phyloP scores from a whole-genome alignment of 30 jellyfish, hydroid and myxozoan genomes.

The Catostylus mosaicus region DNA sequence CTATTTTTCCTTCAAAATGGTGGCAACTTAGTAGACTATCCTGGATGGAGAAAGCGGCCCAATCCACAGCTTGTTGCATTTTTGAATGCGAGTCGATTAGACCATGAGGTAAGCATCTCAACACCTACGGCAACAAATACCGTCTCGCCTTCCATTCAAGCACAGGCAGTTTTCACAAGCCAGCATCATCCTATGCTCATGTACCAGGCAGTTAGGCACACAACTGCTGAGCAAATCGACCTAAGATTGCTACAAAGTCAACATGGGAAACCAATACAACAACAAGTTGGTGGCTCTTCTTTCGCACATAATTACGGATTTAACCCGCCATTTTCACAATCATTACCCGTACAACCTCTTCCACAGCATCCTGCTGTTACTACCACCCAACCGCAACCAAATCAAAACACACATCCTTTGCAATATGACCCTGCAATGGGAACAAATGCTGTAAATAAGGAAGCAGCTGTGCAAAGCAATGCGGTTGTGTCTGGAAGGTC shows the following conservation, averaged over 20 bases:
- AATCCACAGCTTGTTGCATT: conserved; percentile 87
- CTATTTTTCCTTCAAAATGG: conserved; percentile 96
- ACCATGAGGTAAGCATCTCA: conserved; percentile 79
- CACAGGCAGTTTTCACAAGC: conserved; percentile 70
- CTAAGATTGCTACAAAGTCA: conserved; percentile 14
- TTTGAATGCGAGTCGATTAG: conserved; percentile 81
- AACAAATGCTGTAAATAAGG: conserved; percentile 15
- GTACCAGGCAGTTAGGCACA: conserved; percentile 27
- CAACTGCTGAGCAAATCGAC: conserved; percentile 31
- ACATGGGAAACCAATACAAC: conserved; percentile 39
- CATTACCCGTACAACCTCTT: conserved; percentile 1
- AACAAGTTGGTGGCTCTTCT: conserved; percentile 1
- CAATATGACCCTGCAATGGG: conserved; percentile 4
- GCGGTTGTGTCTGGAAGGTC: conserved; percentile 5
- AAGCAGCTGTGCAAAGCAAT: background rate
- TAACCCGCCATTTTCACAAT: conserved; percentile 18
- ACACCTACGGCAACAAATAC: conserved; percentile 93
- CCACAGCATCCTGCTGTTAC: conserved; percentile 4
- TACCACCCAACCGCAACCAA: conserved; percentile 12
- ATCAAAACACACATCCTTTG: conserved; percentile 1
- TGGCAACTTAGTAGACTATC: conserved; percentile 98
- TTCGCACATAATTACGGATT: conserved; percentile 26
- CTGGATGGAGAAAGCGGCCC: conserved; percentile 93
- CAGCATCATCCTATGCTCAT: conserved; percentile 46
- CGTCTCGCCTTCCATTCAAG: conserved; percentile 77